Percentiles rank a stretch among this genome's conserved stretches.
Evolutionary conservation across 2,113 vertebrate genomes (phyloP).

Genomic region (Numida meleagris): DNA sequence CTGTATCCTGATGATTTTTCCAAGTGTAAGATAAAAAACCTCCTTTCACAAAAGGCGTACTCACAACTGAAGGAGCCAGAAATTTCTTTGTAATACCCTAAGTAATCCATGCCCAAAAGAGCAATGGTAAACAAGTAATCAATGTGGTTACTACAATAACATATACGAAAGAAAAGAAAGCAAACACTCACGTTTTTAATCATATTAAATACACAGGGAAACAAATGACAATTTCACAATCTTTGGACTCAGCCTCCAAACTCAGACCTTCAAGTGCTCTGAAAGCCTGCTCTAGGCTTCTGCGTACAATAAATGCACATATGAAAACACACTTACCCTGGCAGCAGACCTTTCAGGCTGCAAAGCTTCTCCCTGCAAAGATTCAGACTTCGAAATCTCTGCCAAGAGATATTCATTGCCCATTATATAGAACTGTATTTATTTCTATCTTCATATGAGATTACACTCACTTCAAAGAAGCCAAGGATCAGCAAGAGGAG

Average conservation of each 20-base stretch:
- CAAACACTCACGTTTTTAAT: rapidly evolving
- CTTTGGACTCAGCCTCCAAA: background rate
- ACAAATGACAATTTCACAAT: background rate
- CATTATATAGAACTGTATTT: background rate
- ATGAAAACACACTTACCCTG: background rate
- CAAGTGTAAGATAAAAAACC: background rate
- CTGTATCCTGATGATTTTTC: background rate
- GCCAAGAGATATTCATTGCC: background rate
- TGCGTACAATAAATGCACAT: background rate
- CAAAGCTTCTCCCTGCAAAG: background rate
- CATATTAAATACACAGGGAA: background rate
- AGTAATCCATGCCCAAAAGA: background rate
- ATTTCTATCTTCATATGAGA: background rate
- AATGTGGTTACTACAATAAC: background rate
- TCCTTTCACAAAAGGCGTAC: background rate
- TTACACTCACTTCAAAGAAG: background rate
- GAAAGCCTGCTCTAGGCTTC: background rate
- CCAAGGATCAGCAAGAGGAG: background rate
- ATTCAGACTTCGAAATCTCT: background rate
- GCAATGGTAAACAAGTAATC: background rate
- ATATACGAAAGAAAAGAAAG: background rate
- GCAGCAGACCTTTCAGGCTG: background rate
- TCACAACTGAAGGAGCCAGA: background rate
- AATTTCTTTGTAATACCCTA: background rate
- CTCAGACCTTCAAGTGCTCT: background rate